phyloP scores from a whole-genome alignment of 2,797 vertebrate genomes.

The Alfaro cultratus region DNA sequence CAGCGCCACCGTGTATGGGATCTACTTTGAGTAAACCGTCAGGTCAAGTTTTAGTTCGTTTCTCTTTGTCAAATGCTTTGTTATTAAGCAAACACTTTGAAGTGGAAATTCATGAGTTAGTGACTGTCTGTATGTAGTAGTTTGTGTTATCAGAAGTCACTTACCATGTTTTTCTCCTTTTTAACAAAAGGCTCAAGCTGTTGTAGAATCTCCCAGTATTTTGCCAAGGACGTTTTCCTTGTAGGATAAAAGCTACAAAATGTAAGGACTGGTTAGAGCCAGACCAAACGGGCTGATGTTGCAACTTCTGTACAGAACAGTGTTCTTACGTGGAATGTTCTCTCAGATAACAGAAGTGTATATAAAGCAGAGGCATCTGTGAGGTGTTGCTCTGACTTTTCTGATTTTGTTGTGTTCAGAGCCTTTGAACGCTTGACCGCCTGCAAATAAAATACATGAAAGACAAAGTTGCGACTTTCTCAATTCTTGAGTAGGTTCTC shows the following conservation, averaged over 20 bases:
- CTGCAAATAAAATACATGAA: not conserved
- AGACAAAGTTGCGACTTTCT: not conserved
- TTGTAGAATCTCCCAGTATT: too few relatives aligned
- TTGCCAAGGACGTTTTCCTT: too few relatives aligned
- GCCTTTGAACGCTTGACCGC: not conserved
- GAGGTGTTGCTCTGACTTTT: constrained; percentile 6
- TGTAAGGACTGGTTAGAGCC: too few relatives aligned
- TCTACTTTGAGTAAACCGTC: constrained; percentile 86
- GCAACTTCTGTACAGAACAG: not conserved
- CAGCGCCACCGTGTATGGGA: constrained; percentile 85
- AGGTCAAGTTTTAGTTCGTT: not conserved
- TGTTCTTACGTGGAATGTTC: not conserved
- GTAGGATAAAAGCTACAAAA: too few relatives aligned
- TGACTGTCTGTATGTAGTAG: too few relatives aligned
- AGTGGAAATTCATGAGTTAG: too few relatives aligned
- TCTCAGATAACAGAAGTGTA: not conserved
- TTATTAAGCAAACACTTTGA: constrained; percentile 30
- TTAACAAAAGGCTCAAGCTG: too few relatives aligned
- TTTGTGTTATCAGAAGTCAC: too few relatives aligned
- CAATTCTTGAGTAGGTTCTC: not conserved
- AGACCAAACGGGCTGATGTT: constrained; percentile 25
- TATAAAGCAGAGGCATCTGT: not conserved
- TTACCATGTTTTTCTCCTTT: too few relatives aligned
- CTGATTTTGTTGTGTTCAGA: not conserved
- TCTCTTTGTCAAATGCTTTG: not conserved